Evolutionary conservation across 2,888 invertebrate species (phyloP).

Genomic region (Agrilus biguttatus): DNA sequence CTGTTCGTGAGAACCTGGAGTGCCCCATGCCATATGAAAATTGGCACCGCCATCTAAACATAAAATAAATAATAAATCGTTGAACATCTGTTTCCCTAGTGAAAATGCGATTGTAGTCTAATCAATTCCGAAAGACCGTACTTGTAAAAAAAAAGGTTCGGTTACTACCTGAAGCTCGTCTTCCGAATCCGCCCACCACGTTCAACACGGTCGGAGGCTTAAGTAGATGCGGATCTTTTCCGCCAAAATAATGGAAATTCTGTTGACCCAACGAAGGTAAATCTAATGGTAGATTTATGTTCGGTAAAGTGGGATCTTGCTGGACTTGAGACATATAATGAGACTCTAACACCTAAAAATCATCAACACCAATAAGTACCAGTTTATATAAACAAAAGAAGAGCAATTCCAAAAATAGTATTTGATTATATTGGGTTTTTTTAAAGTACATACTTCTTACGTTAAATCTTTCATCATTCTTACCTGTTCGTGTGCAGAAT

Average conservation of each 20-base stretch:
- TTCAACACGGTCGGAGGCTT: conserved; percentile 88
- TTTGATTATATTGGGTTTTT: too few species aligned
- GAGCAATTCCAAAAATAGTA: too few species aligned
- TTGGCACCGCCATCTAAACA: conserved; percentile 78
- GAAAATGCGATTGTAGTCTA: not conserved
- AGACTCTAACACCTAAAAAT: conserved; percentile 32
- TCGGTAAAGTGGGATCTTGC: conserved; percentile 40
- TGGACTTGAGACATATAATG: conserved; percentile 32
- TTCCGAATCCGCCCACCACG: conserved; percentile 68
- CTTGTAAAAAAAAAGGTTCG: not conserved
- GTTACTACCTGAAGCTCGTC: conserved; percentile 61
- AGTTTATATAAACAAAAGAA: too few species aligned
- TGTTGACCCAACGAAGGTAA: conserved; percentile 72
- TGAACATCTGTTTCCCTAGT: too few species aligned
- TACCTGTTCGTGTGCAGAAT: conserved; percentile 71
- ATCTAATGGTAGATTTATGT: conserved; percentile 73
- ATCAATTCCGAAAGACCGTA: not conserved
- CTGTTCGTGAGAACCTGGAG: conserved; percentile 32
- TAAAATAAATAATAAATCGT: too few species aligned
- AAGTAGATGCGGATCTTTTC: conserved; percentile 84
- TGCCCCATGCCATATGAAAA: conserved; percentile 52
- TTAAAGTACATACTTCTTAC: too few species aligned
- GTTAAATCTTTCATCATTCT: not conserved
- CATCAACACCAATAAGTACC: too few species aligned
- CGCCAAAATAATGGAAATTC: conserved; percentile 71